phyloP scores from a whole-genome alignment of 2,888 invertebrate genomes.

The Tipula unca region DNA sequence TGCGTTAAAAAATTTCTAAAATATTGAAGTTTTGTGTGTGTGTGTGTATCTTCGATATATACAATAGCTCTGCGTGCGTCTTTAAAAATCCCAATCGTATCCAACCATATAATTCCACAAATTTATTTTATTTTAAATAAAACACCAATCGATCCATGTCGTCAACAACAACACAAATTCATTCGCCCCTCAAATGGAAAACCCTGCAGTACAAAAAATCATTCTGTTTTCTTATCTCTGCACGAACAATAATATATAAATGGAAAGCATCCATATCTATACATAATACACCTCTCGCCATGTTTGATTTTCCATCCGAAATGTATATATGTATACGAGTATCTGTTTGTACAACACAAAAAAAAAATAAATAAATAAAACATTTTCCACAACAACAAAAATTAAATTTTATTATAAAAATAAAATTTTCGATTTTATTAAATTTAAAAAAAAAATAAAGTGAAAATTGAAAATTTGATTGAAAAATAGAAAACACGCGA shows the following conservation, averaged over 20 bases:
- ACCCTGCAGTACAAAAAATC: neutral
- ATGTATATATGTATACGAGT: neutral
- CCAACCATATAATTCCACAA: neutral
- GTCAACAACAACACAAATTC: neutral
- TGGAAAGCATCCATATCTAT: neutral
- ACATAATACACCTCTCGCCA: neutral
- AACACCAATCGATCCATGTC: neutral
- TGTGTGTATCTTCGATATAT: neutral
- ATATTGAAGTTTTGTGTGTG: neutral
- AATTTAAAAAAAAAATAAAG: neutral
- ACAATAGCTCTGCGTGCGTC: neutral
- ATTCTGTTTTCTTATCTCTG: neutral
- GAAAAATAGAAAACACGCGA: neutral
- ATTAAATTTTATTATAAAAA: constrained; percentile 4
- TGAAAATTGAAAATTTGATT: constrained; percentile 8
- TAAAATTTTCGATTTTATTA: constrained; percentile 8
- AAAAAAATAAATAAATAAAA: neutral
- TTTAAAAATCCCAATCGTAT: neutral
- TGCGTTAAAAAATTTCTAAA: neutral
- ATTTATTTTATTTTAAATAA: too few relatives aligned
- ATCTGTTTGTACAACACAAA: neutral
- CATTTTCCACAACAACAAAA: neutral
- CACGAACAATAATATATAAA: neutral
- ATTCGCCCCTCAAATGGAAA: neutral
- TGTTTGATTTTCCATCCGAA: neutral